These are phyloP conservation scores for Toxotes lorentzi DNA, from an alignment of 2,797 vertebrate genomes.

Conservation along the genomic window DNA sequence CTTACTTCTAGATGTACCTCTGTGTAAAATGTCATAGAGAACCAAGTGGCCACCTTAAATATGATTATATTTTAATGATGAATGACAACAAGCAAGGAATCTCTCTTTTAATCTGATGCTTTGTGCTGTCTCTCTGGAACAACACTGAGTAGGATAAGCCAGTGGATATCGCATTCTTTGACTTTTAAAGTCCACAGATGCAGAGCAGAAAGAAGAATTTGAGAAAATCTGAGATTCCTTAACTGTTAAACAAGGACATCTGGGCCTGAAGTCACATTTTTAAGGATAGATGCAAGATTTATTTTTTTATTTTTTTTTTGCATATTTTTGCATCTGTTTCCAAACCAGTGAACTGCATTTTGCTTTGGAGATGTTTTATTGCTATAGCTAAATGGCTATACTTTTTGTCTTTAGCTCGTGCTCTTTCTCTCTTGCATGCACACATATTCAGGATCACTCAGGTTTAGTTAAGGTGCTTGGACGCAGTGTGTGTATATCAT, in stretches of 20 bases:
- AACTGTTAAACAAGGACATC: slow-evolving; percentile 44
- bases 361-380: slow-evolving; percentile 34
- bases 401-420: slow-evolving; percentile 14
- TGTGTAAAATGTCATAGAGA: background rate
- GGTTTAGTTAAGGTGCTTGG: slow-evolving; percentile 47
- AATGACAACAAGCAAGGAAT: slow-evolving; percentile 6
- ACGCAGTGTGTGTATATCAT: slow-evolving; percentile 27
- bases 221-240: slow-evolving; percentile 35
- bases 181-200: slow-evolving; percentile 43
- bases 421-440: slow-evolving; percentile 18
- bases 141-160: slow-evolving; percentile 16
- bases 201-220: slow-evolving; percentile 17
- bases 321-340: slow-evolving; percentile 55
- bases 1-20: background rate
- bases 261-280: slow-evolving; percentile 43
- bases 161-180: slow-evolving; percentile 35
- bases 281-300: slow-evolving; percentile 22
- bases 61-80: slow-evolving; percentile 7
- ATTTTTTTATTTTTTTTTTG: slow-evolving; percentile 15
- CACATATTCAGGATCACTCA: slow-evolving; percentile 35
- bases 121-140: slow-evolving; percentile 22
- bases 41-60: slow-evolving; percentile 6
- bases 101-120: background rate
- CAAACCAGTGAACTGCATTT: slow-evolving; percentile 31
- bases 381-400: background rate